Base-by-base conservation (phyloP, 2,888 invertebrate genomes). In the Monoplex corrugatus region DNA sequence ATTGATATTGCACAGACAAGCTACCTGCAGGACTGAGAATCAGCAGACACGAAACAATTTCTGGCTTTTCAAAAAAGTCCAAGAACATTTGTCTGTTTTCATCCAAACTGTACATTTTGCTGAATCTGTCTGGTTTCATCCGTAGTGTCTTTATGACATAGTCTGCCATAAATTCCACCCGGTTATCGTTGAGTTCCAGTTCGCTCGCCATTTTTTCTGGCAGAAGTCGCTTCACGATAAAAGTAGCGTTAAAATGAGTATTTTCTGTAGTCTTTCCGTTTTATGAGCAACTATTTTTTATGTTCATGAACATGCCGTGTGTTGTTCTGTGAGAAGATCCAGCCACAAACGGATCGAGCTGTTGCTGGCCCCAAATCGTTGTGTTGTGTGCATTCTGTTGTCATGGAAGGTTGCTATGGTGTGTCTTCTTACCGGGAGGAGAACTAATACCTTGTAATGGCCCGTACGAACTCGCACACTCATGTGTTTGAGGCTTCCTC, bases 41-140 rank as follows among this genome's bases (percentile, higher is more conserved):
- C 50, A 96, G 93, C 5, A 96, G 87, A 13, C 96, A 89, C 32
- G 94, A 91, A 40, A 87, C 91, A 32, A 93, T n/a, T 23, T 96
- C 96, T 45, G 93, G 88, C 88, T 96, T 96, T 86, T 96, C 96
- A 91, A 96, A 95, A 93, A 95, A 96, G 89, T 96, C 96, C 91
- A 95, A 90, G 72, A 96, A 94, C 91, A 96, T 91, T 87, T 94
- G 94, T 89, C 95, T 96, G 88, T 93, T 95, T 90, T 96, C 96
- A 89, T 96, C 96, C 13, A 95, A 90, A 89, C 92, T 94, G 92
- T 96, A 97, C 93, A 99, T 97, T 91, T 98, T 97, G 93, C 97
- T 97, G 98, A 98, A 99, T 97, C 98, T 98, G 96, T 99, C 99
- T 2, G 98, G 98, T 95, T 99, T 99, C 87, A 99, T 95, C 96